Percentiles rank a stretch among this genome's conserved stretches.
phyloP scores from a whole-genome alignment of 1,140 invertebrate species.

The Drosophila obscura region DNA sequence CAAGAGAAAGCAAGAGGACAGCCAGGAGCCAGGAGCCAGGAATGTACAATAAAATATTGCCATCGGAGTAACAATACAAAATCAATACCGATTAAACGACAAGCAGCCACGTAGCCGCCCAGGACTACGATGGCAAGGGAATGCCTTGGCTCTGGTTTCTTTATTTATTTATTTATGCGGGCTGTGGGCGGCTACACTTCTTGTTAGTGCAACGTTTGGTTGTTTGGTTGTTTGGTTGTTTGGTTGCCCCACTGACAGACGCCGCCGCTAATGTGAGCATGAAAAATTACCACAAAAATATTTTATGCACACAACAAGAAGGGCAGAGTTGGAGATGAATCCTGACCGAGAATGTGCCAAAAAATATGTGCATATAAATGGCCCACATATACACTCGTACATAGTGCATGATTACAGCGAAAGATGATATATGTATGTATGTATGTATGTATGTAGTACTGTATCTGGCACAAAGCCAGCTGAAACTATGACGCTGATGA shows the following conservation, averaged over 20 bases:
- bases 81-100: constrained; percentile 59
- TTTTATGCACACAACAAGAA: constrained; percentile 57
- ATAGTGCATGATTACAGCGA: constrained; percentile 15
- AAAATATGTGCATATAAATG: constrained; percentile 74
- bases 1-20: constrained; percentile 15
- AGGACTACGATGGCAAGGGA: neutral
- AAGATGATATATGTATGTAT: constrained; percentile 25
- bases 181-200: neutral
- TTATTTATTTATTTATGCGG: constrained; percentile 57
- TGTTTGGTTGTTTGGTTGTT: constrained; percentile 10
- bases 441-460: neutral
- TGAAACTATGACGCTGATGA: constrained; percentile 6
- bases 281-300: constrained; percentile 68
- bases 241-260: constrained; percentile 27
- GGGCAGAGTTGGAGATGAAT: neutral
- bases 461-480: constrained; percentile 35
- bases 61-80: constrained; percentile 51
- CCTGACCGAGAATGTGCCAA: constrained; percentile 34
- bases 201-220: constrained; percentile 29
- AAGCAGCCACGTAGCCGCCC: constrained; percentile 11
- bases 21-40: constrained; percentile 5
- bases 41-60: constrained; percentile 74
- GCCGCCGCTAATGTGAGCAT: constrained; percentile 59
- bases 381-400: constrained; percentile 18
- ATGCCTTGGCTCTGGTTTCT: constrained; percentile 1